These are phyloP conservation scores for Marisa cornuarietis DNA, from an alignment of 1,140 invertebrate species.

Conservation along the genomic window DNA sequence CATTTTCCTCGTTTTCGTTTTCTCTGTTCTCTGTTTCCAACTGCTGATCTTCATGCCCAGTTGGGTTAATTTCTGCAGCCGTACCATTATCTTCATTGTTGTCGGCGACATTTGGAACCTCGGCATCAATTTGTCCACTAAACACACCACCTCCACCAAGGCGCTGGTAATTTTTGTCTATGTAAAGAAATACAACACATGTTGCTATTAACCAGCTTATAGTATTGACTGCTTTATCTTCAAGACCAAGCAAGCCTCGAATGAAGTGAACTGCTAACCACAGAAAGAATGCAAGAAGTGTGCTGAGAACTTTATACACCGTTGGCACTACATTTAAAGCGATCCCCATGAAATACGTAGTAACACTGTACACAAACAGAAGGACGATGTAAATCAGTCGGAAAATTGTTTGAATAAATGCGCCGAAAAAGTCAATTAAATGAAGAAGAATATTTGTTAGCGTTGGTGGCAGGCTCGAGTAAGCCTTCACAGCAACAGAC, in stretches of 20 bases:
- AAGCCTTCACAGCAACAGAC: constrained; percentile 17
- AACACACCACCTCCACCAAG: neutral
- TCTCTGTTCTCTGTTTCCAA: constrained; percentile 23
- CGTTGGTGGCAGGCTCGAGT: constrained; percentile 10
- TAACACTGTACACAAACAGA: constrained; percentile 21
- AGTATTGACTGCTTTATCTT: constrained; percentile 13
- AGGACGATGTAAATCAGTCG: constrained; percentile 12
- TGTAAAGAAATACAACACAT: constrained; percentile 21
- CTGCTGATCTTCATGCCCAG: constrained; percentile 17
- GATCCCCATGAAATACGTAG: neutral
- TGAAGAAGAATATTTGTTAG: constrained; percentile 8
- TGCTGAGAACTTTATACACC: constrained; percentile 6
- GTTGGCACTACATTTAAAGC: neutral
- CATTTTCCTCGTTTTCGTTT: constrained; percentile 29
- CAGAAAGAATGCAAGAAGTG: constrained; percentile 14
- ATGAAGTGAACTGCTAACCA: constrained; percentile 21
- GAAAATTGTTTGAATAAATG: constrained; percentile 1
- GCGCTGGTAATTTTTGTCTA: constrained; percentile 17
- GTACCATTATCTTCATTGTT: neutral
- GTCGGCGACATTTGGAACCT: neutral
- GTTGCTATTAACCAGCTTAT: constrained; percentile 22
- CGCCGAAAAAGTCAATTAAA: constrained; percentile 23
- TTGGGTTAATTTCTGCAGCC: neutral
- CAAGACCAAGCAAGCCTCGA: constrained; percentile 25
- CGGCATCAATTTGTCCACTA: neutral